phyloP scores from a whole-genome alignment of 2,888 invertebrate species.

The Papilio demoleus region DNA sequence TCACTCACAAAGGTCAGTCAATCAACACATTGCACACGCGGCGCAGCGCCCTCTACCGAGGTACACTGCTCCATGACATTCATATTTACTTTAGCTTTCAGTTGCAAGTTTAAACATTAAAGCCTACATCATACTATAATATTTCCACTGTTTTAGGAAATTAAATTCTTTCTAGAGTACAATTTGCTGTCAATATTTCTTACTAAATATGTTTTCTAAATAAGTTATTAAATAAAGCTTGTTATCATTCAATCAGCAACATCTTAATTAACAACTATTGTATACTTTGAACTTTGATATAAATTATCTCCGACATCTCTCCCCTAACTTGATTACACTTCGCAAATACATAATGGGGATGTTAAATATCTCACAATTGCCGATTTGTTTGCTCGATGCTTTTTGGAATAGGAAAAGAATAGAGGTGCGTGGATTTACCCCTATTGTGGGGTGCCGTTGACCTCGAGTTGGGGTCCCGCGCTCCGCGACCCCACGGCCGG shows the following conservation, averaged over 20 bases:
- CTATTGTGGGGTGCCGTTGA: constrained; percentile 41
- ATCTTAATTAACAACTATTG: not conserved
- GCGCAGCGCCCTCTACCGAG: not conserved
- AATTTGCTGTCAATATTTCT: no score
- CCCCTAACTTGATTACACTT: not conserved
- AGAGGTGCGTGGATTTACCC: constrained; percentile 4
- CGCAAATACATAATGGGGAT: constrained; percentile 9
- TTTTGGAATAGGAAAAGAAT: constrained; percentile 15
- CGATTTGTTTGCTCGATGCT: constrained; percentile 20
- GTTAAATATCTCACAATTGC: not conserved
- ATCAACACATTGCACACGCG: constrained; percentile 22
- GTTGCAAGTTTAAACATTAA: not conserved
- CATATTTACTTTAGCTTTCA: not conserved
- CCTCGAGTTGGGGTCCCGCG: constrained; percentile 43
- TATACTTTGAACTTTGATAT: not conserved
- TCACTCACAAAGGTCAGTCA: constrained; percentile 22
- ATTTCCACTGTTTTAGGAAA: no score
- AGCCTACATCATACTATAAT: no score
- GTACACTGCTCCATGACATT: not conserved
- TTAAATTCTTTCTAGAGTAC: no score
- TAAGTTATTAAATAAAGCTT: no score
- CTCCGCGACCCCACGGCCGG: constrained; percentile 43
- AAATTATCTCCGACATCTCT: not conserved
- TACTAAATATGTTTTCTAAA: no score
- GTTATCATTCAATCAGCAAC: not conserved